A percentile compares a stretch with the other conserved stretches of the same genome.
Evolutionary conservation across 2,888 invertebrate genomes (phyloP).

Genomic region (Aproaerema taeniolella): DNA sequence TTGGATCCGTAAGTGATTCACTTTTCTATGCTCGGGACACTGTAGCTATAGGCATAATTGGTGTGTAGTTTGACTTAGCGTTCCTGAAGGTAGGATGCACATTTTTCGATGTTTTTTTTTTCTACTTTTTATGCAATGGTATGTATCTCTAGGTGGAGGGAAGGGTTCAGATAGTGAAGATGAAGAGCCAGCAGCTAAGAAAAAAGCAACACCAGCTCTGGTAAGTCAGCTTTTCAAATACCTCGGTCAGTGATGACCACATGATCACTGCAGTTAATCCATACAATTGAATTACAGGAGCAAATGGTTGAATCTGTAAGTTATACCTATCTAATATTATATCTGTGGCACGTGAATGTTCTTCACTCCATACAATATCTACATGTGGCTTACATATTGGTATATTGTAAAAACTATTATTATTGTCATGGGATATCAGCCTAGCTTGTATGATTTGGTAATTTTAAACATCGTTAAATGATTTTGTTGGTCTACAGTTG

Average conservation of each 20-base stretch:
- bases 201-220: conserved; percentile 79
- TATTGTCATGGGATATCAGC: too few relatives aligned
- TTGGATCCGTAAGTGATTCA: conserved; percentile 64
- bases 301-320: conserved; percentile 15
- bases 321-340: not conserved
- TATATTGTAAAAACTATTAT: too few relatives aligned
- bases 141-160: conserved; percentile 80
- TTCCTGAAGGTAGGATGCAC: conserved; percentile 27
- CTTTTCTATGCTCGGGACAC: conserved; percentile 53
- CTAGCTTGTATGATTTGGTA: not conserved
- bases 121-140: too few relatives aligned
- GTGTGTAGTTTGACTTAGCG: conserved; percentile 54
- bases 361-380: not conserved
- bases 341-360: not conserved
- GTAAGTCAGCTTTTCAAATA: conserved; percentile 37
- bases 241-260: too few relatives aligned
- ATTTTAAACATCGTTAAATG: too few relatives aligned
- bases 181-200: conserved; percentile 89
- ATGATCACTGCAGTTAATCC: not conserved
- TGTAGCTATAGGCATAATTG: conserved; percentile 51
- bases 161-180: conserved; percentile 90
- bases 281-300: conserved; percentile 14
- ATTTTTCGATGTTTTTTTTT: conserved; percentile 11
- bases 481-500: too few relatives aligned
- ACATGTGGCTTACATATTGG: not conserved